These are phyloP conservation scores for Pelobates cultripes DNA, from an alignment of 2,797 vertebrate genomes.

Conservation along the genomic window DNA sequence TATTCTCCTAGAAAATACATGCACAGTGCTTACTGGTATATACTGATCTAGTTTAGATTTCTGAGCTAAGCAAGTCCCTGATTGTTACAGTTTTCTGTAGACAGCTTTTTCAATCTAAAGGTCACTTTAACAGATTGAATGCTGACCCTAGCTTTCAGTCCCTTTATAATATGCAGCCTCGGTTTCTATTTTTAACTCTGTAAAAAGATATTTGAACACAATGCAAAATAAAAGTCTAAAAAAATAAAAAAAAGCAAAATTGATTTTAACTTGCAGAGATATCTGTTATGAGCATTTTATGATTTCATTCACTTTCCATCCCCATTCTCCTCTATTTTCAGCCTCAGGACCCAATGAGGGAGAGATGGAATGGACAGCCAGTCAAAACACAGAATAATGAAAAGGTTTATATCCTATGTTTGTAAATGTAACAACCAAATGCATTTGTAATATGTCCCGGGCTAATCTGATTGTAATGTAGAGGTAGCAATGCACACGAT, in stretches of 20 bases:
- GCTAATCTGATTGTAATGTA: conserved; percentile 12
- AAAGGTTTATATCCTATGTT: conserved; percentile 62
- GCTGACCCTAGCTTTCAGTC: too few relatives aligned
- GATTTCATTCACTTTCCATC: conserved; percentile 39
- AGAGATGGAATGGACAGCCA: conserved; percentile 47
- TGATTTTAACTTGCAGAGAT: neutral
- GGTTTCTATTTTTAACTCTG: neutral
- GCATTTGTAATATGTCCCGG: conserved; percentile 21
- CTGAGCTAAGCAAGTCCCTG: neutral
- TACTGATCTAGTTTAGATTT: too few relatives aligned
- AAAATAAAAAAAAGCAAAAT: too few relatives aligned
- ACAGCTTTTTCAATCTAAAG: neutral
- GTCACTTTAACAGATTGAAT: neutral
- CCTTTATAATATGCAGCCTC: too few relatives aligned
- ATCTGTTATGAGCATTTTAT: conserved; percentile 16
- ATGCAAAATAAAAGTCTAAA: neutral
- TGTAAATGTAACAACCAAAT: conserved; percentile 55
- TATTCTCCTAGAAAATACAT: too few relatives aligned
- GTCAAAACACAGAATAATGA: conserved; percentile 59
- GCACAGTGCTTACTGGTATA: too few relatives aligned
- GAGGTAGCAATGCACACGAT: neutral
- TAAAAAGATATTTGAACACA: neutral
- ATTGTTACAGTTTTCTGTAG: neutral
- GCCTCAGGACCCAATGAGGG: conserved; percentile 45
- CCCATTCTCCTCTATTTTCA: conserved; percentile 51